These are phyloP conservation scores for Cardiocondyla obscurior DNA, from an alignment of 1,140 invertebrate species.

Conservation along the genomic window DNA sequence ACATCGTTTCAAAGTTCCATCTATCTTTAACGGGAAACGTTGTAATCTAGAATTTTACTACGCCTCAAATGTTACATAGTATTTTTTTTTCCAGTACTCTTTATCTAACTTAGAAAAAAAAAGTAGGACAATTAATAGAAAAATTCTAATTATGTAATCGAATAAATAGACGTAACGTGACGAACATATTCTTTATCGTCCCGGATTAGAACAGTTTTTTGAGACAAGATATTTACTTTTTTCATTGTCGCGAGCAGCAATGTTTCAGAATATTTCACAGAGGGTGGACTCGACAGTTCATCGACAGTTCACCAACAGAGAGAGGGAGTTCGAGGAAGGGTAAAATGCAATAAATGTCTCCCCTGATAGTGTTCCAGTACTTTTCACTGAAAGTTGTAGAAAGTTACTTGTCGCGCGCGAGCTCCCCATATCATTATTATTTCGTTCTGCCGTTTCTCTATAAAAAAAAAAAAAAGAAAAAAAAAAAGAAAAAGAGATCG, in stretches of 20 bases:
- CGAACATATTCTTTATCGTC: neutral
- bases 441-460: constrained; percentile 35
- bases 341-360: constrained; percentile 47
- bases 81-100: too few relatives aligned
- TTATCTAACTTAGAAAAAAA: too few relatives aligned
- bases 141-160: too few relatives aligned
- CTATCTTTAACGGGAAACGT: neutral
- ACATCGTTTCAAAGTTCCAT: neutral
- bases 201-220: neutral
- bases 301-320: constrained; percentile 3
- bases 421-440: constrained; percentile 68
- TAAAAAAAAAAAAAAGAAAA: too few relatives aligned
- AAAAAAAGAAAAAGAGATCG: neutral
- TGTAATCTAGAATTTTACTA: neutral
- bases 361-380: constrained; percentile 6
- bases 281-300: constrained; percentile 21
- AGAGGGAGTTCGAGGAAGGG: neutral
- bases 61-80: neutral
- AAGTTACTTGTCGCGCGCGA: constrained; percentile 46
- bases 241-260: neutral
- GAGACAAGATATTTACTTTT: neutral
- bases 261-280: constrained; percentile 16
- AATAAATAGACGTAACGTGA: neutral
- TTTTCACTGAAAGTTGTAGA: constrained; percentile 53
- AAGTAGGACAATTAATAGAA: too few relatives aligned